phyloP scores from a whole-genome alignment of 2,797 vertebrate genomes.

The Rousettus madagascariensis region DNA sequence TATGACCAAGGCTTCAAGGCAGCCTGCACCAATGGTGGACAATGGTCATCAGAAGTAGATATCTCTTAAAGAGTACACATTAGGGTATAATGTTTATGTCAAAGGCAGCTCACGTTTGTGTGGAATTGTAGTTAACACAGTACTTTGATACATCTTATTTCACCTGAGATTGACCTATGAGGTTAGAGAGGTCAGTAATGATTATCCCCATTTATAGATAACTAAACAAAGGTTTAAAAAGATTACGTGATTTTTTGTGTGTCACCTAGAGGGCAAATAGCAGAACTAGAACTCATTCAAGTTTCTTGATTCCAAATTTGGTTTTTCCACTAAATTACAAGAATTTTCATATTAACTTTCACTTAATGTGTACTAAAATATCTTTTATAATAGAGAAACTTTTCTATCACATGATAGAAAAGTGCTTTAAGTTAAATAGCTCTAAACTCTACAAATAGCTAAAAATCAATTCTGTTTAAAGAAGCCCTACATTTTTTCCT shows the following conservation, averaged over 20 bases:
- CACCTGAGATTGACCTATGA: neutral
- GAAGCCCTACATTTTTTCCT: neutral
- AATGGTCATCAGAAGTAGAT: neutral
- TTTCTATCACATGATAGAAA: neutral
- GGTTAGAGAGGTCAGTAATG: neutral
- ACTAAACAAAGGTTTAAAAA: constrained; percentile 25
- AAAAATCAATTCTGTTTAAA: neutral
- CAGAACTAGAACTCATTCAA: neutral
- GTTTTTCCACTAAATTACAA: neutral
- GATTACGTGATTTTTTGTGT: constrained; percentile 3
- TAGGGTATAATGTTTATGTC: neutral
- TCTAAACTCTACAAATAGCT: neutral
- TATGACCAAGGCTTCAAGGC: neutral
- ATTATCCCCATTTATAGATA: neutral
- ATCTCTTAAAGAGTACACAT: neutral
- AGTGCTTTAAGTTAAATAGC: constrained; percentile 14
- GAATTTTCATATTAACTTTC: neutral
- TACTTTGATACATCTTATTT: neutral
- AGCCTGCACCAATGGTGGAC: neutral
- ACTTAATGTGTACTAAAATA: neutral
- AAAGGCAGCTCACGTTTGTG: neutral
- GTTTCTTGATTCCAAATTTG: neutral
- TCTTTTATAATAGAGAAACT: neutral
- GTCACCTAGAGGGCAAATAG: neutral
- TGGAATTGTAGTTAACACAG: neutral